phyloP scores from a whole-genome alignment of 2,888 invertebrate genomes.

The Drosophila nr. fundita region DNA sequence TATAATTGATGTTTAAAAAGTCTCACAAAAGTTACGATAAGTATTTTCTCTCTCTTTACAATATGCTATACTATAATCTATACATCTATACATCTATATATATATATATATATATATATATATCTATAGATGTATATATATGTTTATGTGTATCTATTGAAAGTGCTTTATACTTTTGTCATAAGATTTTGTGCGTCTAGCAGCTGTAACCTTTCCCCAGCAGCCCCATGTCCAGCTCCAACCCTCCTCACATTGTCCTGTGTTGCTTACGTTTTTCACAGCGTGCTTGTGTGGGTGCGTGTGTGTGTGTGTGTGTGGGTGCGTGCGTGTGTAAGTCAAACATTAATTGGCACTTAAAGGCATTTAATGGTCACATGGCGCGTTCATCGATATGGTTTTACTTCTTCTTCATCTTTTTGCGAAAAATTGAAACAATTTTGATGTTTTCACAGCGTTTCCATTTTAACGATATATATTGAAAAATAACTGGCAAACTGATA shows the following conservation, averaged over 20 bases:
- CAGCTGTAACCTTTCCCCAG: slow-evolving; percentile 66
- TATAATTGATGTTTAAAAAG: slow-evolving; percentile 74
- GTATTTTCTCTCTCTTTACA: slow-evolving; percentile 36
- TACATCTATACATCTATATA: slow-evolving; percentile 11
- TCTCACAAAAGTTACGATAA: slow-evolving; percentile 70
- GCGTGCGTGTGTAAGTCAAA: slow-evolving; percentile 60
- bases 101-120: slow-evolving; percentile 21
- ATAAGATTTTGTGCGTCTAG: slow-evolving; percentile 67
- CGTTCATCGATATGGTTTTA: slow-evolving; percentile 32
- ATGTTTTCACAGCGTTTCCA: slow-evolving; percentile 68
- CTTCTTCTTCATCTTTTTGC: slow-evolving; percentile 20
- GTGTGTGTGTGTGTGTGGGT: slow-evolving; percentile 11
- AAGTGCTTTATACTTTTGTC: slow-evolving; percentile 60
- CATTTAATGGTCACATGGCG: slow-evolving; percentile 68
- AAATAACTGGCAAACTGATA: slow-evolving; percentile 68
- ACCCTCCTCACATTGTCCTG: slow-evolving; percentile 31
- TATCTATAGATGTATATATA: slow-evolving; percentile 41
- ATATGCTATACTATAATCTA: background rate
- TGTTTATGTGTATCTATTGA: slow-evolving; percentile 48
- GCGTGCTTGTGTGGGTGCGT: slow-evolving; percentile 9
- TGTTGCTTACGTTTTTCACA: slow-evolving; percentile 2
- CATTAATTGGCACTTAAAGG: slow-evolving; percentile 78
- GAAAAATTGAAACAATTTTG: slow-evolving; percentile 67
- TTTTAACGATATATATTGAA: slow-evolving; percentile 67
- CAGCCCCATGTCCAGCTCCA: slow-evolving; percentile 34